These are phyloP conservation scores for Acleris literana DNA, from an alignment of 2,888 invertebrate genomes.

Conservation along the genomic window DNA sequence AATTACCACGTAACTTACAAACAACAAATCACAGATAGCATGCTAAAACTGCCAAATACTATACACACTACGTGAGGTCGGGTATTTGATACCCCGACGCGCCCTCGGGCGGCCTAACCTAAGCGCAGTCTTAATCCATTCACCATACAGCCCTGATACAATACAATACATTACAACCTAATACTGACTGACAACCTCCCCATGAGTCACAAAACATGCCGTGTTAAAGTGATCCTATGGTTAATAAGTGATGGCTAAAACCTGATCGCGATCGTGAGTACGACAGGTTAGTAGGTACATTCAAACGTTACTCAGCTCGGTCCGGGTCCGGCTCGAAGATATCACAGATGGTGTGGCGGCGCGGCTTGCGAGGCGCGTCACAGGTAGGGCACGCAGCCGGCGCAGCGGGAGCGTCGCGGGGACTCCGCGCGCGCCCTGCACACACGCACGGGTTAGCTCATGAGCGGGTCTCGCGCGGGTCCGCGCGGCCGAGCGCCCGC, in stretches of 20 bases:
- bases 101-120: constrained; percentile 57
- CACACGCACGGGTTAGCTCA: constrained; percentile 81
- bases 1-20: constrained; percentile 66
- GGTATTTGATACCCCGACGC: constrained; percentile 27
- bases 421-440: constrained; percentile 78
- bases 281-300: constrained; percentile 67
- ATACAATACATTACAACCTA: constrained; percentile 52
- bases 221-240: neutral
- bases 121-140: constrained; percentile 76
- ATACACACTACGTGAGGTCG: constrained; percentile 29
- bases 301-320: constrained; percentile 68
- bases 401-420: constrained; percentile 72
- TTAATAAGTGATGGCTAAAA: neutral
- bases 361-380: constrained; percentile 44
- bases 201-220: constrained; percentile 30
- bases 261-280: constrained; percentile 40
- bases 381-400: constrained; percentile 78
- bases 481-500: constrained; percentile 86
- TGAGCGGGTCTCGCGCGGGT: constrained; percentile 79
- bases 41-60: constrained; percentile 61
- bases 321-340: constrained; percentile 64
- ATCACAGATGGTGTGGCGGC: constrained; percentile 73
- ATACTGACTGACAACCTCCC: constrained; percentile 48
- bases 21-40: constrained; percentile 80
- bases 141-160: constrained; percentile 59